A percentile compares a stretch with the other conserved stretches of the same genome.
phyloP scores from a whole-genome alignment of 2,113 vertebrate genomes.

The Bubo scandiacus region DNA sequence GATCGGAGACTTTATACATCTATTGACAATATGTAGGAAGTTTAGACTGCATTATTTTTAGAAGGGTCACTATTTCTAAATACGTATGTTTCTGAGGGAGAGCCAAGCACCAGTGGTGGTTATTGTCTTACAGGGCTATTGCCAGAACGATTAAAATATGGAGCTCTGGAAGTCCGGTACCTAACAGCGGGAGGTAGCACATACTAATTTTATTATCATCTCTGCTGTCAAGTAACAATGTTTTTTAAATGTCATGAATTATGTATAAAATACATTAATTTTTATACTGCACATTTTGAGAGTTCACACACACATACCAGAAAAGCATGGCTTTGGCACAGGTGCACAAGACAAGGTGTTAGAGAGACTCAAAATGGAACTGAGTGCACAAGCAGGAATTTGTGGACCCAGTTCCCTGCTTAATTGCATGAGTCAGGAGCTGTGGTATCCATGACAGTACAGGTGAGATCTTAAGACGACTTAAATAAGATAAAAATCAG shows the following conservation, averaged over 20 bases:
- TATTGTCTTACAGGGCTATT: not conserved
- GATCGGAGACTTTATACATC: not conserved
- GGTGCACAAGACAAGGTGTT: not conserved
- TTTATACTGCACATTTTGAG: slow-evolving; percentile 18
- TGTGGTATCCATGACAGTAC: not conserved
- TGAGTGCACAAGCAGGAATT: not conserved
- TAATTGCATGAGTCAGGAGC: not conserved
- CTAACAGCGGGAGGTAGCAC: slow-evolving; percentile 1
- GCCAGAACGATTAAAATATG: not conserved
- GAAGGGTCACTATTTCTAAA: not conserved
- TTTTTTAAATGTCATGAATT: slow-evolving; percentile 67
- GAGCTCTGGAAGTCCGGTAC: not conserved
- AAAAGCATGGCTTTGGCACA: slow-evolving; percentile 38
- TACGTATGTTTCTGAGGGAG: not conserved
- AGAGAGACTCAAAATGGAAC: not conserved
- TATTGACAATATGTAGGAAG: not conserved
- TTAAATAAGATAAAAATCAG: not conserved
- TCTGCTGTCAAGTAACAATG: slow-evolving; percentile 34
- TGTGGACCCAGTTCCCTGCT: not conserved
- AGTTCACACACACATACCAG: slow-evolving; percentile 4
- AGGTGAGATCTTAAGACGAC: not conserved
- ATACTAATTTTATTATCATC: slow-evolving; percentile 35
- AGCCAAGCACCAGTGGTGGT: not conserved
- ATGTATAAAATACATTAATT: slow-evolving; percentile 56
- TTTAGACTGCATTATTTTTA: not conserved